Evolutionary conservation across 2,113 vertebrate species (phyloP), one percentile per base, ranked within the genome.

Genomic region (Ptychochromis oligacanthus): DNA sequence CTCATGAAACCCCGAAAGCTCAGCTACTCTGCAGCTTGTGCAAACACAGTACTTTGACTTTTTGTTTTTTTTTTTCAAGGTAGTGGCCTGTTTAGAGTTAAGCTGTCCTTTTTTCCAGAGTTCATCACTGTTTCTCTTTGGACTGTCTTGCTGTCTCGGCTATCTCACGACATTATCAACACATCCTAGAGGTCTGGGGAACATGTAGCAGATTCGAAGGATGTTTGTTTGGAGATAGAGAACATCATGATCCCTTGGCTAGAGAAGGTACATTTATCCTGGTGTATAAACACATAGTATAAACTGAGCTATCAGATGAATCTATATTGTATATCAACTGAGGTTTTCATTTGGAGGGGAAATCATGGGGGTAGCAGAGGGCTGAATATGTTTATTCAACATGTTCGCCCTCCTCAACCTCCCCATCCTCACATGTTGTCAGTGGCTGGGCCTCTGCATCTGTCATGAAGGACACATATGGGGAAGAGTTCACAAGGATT

Each of bases 151-250:
- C 75, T 86, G 78, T 80, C 85, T 90, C 67, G 15, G 83, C 74
- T 93, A 86, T 92, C 87, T 55, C 55, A 55, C 77, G 7, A 76
- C 86, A 89, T 88, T 91, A 91, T 90, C 90, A 91, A 92, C 91
- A 91, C 86, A 82, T 87, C 84, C 85, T 79, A 55, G 65, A 79
- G 79, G 88, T 79, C 85, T 58, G 86, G 87, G 78, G 84, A 84
- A 82, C 91, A 87, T 87, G 89, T 31, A 87, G 93, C 77, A 28
- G 70, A 72, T 67, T 76, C 87, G 49, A 52, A 62, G 80, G 81
- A 91, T 92, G 93, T 93, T 90, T 92, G 91, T 92, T 90, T 92
- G 89, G 84, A 89, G 88, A 92, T 90, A 86, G 83, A 87, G 18
- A 89, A 90, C 86, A 87, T 90, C 77, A 82, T 12, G 83, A 87